Evolutionary conservation across 2,113 vertebrate species (phyloP).

Genomic region (Eurypyga helias): DNA sequence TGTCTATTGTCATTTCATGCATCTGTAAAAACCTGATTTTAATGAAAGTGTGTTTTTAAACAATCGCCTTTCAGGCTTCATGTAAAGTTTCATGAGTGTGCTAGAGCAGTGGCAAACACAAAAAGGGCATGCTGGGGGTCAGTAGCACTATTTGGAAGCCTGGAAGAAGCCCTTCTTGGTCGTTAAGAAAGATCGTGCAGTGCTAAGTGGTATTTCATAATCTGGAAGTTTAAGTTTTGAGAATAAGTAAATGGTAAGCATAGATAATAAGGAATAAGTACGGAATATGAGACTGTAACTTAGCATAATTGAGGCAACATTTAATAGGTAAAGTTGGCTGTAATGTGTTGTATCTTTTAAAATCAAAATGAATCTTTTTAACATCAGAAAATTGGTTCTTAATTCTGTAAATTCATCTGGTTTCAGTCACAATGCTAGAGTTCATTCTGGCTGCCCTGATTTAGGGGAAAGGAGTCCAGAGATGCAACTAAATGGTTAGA

Average conservation of each 20-base stretch:
- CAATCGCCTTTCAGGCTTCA: background rate
- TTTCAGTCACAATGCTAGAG: background rate
- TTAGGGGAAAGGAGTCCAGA: background rate
- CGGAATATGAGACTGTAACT: background rate
- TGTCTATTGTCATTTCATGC: background rate
- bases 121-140: background rate
- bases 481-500: background rate
- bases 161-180: background rate
- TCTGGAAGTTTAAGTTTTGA: background rate
- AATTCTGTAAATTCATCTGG: background rate
- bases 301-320: background rate
- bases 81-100: background rate
- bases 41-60: background rate
- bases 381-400: background rate
- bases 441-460: background rate
- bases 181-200: background rate
- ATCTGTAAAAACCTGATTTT: background rate
- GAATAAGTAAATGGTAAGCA: background rate
- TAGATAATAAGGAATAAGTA: background rate
- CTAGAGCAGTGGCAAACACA: background rate
- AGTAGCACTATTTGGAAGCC: background rate
- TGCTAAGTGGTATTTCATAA: background rate
- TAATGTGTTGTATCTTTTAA: background rate
- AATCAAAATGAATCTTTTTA: background rate
- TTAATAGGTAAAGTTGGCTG: background rate